Percentiles rank a stretch among this genome's conserved stretches.
phyloP scores from a whole-genome alignment of 2,113 vertebrate genomes.

The Aptenodytes forsteri region DNA sequence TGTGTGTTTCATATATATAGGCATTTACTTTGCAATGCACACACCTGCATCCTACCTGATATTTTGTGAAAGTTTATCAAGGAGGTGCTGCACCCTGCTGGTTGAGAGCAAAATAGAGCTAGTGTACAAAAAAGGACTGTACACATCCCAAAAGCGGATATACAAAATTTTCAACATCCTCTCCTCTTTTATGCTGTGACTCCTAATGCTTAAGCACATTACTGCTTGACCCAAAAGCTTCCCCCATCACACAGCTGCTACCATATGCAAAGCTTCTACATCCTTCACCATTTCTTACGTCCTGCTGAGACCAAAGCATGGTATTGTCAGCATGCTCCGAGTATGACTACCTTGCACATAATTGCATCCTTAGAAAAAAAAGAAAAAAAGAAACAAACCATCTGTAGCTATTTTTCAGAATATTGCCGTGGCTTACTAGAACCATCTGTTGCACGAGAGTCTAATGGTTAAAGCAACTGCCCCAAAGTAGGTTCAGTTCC shows the following conservation, averaged over 20 bases:
- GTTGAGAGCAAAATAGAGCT: background rate
- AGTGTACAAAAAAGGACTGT: rapidly evolving
- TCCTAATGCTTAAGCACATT: background rate
- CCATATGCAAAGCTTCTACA: background rate
- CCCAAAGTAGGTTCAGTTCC: background rate
- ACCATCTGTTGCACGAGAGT: background rate
- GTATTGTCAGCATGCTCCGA: background rate
- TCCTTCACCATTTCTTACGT: background rate
- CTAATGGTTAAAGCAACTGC: background rate
- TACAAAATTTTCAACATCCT: rapidly evolving
- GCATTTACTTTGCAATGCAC: background rate
- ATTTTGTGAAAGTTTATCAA: background rate
- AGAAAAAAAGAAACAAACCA: rapidly evolving
- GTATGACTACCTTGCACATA: background rate
- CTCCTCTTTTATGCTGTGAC: background rate
- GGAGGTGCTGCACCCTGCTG: conserved; percentile 63
- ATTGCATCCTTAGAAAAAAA: rapidly evolving
- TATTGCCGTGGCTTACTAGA: background rate
- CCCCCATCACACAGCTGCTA: background rate
- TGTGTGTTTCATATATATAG: rapidly evolving
- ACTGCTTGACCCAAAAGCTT: background rate
- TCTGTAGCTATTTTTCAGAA: background rate
- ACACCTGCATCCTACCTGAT: rapidly evolving
- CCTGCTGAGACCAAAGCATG: background rate
- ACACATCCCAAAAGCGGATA: background rate